Conservation (phyloP, 2,113 vertebrate species). For the Xyrauchen texanus region DNA sequence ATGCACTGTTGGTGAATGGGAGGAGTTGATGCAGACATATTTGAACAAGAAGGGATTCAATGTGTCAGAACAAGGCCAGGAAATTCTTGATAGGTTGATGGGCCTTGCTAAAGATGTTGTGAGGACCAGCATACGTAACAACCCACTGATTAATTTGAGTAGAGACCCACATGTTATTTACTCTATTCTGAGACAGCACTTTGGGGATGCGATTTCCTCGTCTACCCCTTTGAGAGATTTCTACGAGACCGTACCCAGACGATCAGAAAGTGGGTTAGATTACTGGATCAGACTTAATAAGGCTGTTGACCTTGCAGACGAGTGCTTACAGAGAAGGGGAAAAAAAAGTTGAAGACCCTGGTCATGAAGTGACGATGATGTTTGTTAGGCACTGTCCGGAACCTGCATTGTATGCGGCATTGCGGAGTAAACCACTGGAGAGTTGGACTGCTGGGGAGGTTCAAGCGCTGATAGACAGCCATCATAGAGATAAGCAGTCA, state of each 20-base stretch:
- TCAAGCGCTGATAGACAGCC: constrained; percentile 2
- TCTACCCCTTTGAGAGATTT: too few relatives aligned
- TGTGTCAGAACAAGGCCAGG: neutral
- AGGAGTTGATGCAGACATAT: constrained; percentile 4
- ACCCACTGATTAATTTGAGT: neutral
- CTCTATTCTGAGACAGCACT: too few relatives aligned
- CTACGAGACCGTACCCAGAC: too few relatives aligned
- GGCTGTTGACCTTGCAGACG: neutral
- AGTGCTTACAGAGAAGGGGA: neutral
- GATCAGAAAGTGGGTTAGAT: too few relatives aligned
- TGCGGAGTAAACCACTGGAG: neutral
- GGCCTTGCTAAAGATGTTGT: constrained; percentile 8
- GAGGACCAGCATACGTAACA: neutral
- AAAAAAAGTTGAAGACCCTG: neutral
- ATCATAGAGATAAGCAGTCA: neutral
- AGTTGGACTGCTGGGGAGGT: neutral
- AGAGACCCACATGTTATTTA: neutral
- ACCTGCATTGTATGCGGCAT: neutral
- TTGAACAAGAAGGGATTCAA: neutral
- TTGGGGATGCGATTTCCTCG: too few relatives aligned
- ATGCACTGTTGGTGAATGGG: neutral
- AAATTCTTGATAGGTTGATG: constrained; percentile 6
- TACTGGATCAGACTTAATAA: constrained; percentile 13
- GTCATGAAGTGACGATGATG: constrained; percentile 5
- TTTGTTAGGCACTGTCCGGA: neutral